A percentile compares a stretch with the other conserved stretches of the same genome.
phyloP scores from a whole-genome alignment of 1,140 invertebrate species.

The Polypedilum pembai region DNA sequence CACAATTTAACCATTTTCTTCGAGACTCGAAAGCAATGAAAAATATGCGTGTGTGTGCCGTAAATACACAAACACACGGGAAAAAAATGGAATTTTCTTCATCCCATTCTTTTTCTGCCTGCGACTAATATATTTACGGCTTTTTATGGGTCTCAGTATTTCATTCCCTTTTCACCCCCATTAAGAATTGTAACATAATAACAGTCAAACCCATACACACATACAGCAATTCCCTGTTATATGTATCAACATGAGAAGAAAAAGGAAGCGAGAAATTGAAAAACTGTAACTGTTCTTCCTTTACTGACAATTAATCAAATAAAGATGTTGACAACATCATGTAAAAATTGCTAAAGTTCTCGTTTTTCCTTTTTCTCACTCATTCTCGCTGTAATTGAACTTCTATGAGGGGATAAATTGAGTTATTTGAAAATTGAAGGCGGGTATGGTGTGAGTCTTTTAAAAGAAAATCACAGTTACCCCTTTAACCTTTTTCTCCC shows the following conservation, averaged over 20 bases:
- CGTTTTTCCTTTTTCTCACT: neutral
- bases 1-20: neutral
- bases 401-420: neutral
- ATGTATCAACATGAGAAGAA: neutral
- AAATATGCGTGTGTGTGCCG: too few species aligned
- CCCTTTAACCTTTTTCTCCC: too few species aligned
- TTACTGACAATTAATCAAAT: conserved; percentile 23
- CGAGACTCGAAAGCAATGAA: too few species aligned
- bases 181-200: conserved; percentile 19
- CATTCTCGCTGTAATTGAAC: too few species aligned
- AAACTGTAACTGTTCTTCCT: neutral
- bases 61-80: too few species aligned
- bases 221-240: too few species aligned
- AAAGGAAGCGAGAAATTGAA: neutral
- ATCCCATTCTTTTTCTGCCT: neutral
- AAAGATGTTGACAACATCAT: conserved; percentile 28
- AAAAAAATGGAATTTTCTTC: too few species aligned
- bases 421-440: conserved; percentile 6
- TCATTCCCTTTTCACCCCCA: conserved; percentile 5
- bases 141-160: conserved; percentile 13
- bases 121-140: conserved; percentile 4
- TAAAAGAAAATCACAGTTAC: too few species aligned
- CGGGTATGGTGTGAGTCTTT: neutral
- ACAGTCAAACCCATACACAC: conserved; percentile 5
- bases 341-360: conserved; percentile 21